Evolutionary conservation across 1,140 invertebrate genomes (phyloP).

Genomic region (Trachymyrmex septentrionalis): DNA sequence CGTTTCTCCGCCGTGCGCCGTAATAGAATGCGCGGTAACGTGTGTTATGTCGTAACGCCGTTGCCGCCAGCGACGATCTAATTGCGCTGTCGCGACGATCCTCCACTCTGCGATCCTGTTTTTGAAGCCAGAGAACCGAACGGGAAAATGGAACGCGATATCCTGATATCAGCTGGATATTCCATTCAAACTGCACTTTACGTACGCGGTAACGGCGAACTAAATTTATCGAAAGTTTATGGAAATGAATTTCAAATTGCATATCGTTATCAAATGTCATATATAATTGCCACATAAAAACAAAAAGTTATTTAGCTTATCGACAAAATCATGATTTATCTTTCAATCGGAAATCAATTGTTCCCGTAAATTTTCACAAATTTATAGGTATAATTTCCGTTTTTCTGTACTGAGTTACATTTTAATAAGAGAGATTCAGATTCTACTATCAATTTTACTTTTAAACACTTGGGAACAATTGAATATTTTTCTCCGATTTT

Average conservation of each 20-base stretch:
- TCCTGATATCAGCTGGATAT: neutral
- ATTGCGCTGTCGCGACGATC: conserved; percentile 17
- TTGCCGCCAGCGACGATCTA: conserved; percentile 28
- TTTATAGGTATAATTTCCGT: neutral
- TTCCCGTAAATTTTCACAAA: neutral
- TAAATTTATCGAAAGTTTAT: neutral
- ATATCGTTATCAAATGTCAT: neutral
- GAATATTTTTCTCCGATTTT: neutral
- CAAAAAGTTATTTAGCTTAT: neutral
- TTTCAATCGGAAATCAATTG: conserved; percentile 18
- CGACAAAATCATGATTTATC: neutral
- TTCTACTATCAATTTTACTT: neutral
- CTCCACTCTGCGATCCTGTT: conserved; percentile 25
- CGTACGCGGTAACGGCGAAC: neutral
- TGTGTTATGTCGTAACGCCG: conserved; percentile 18
- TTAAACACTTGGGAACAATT: neutral
- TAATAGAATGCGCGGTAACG: conserved; percentile 46
- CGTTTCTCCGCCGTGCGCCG: neutral
- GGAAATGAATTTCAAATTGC: neutral
- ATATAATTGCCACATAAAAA: no score
- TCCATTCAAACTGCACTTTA: neutral
- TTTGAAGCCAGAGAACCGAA: conserved; percentile 2
- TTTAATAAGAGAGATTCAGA: neutral
- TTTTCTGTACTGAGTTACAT: neutral
- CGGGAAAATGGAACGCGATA: neutral